Evolutionary conservation across 2,888 invertebrate species (phyloP).

Genomic region (Eudemis profundana): DNA sequence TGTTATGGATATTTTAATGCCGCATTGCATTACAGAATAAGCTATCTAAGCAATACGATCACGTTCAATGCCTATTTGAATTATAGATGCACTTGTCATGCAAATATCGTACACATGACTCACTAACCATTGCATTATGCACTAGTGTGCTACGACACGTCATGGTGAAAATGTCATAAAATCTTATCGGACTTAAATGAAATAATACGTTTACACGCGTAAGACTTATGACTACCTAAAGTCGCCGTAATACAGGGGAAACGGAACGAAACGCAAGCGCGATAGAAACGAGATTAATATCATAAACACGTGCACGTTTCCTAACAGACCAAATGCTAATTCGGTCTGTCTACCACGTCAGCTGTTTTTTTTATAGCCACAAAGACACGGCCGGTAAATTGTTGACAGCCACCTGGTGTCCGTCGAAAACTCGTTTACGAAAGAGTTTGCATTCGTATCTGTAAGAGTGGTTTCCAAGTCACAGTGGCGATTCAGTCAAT

Average conservation of each 20-base stretch:
- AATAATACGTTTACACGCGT: slow-evolving; percentile 18
- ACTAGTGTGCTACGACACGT: slow-evolving; percentile 27
- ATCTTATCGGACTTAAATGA: slow-evolving; percentile 34
- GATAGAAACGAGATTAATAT: slow-evolving; percentile 11
- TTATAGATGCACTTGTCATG: slow-evolving; percentile 45
- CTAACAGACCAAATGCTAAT: slow-evolving; percentile 24
- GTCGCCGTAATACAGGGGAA: slow-evolving; percentile 5
- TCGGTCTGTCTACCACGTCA: slow-evolving; percentile 24
- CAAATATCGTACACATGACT: slow-evolving; percentile 46
- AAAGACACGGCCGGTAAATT: slow-evolving; percentile 26
- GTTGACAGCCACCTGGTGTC: slow-evolving; percentile 34
- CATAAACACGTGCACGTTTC: slow-evolving; percentile 2
- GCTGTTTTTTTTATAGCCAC: slow-evolving; percentile 27
- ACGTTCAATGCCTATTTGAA: slow-evolving; percentile 45
- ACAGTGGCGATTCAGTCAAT: neutral
- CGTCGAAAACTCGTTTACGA: slow-evolving; percentile 34
- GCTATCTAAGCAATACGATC: slow-evolving; percentile 38
- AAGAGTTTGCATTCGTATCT: neutral
- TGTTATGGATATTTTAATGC: slow-evolving; percentile 9
- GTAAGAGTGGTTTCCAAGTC: neutral
- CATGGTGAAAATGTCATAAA: slow-evolving; percentile 37
- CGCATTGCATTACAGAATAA: slow-evolving; percentile 30
- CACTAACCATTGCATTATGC: slow-evolving; percentile 43
- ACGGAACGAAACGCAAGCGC: slow-evolving; percentile 12
- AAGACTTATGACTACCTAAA: slow-evolving; percentile 8